Evolutionary conservation across 2,888 invertebrate species (phyloP).

Genomic region (Cremastinae sp.): DNA sequence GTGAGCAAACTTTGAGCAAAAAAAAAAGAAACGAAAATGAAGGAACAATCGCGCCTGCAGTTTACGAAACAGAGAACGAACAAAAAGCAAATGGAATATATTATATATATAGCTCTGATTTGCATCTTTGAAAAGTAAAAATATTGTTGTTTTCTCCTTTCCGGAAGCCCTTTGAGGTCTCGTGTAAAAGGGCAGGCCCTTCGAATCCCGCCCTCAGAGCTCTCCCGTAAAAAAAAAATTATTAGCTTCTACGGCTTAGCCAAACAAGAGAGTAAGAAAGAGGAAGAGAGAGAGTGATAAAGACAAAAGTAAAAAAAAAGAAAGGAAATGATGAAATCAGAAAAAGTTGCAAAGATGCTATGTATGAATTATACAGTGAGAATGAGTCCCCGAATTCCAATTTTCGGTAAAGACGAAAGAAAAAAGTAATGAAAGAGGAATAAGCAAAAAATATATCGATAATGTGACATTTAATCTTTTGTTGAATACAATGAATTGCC

Average conservation of each 20-base stretch:
- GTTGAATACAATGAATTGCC: slow-evolving; percentile 77
- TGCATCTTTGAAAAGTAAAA: slow-evolving; percentile 72
- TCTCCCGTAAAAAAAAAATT: slow-evolving; percentile 72
- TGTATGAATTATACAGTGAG: slow-evolving; percentile 72
- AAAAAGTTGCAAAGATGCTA: slow-evolving; percentile 68
- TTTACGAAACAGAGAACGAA: slow-evolving; percentile 13
- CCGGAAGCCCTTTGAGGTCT: slow-evolving; percentile 68
- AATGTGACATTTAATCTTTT: slow-evolving; percentile 77
- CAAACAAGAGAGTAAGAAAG: slow-evolving; percentile 61
- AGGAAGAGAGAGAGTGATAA: slow-evolving; percentile 16
- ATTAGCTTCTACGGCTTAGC: slow-evolving; percentile 74
- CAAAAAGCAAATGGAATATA: slow-evolving; percentile 54
- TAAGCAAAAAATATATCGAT: slow-evolving; percentile 69
- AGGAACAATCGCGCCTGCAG: slow-evolving; percentile 16
- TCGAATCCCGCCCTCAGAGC: slow-evolving; percentile 66
- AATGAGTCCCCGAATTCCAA: slow-evolving; percentile 61
- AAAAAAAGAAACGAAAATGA: slow-evolving; percentile 21
- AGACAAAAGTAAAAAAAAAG: slow-evolving; percentile 21
- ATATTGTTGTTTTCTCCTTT: slow-evolving; percentile 68
- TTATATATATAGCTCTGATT: slow-evolving; percentile 75
- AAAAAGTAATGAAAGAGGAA: not conserved
- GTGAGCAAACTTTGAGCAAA: slow-evolving; percentile 41
- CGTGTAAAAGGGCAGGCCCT: slow-evolving; percentile 77
- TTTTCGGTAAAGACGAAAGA: too few species aligned
- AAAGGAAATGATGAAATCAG: slow-evolving; percentile 11